A percentile compares a stretch with the other conserved stretches of the same genome.
phyloP scores from a whole-genome alignment of 2,888 invertebrate genomes.

The Julus scandinavius region DNA sequence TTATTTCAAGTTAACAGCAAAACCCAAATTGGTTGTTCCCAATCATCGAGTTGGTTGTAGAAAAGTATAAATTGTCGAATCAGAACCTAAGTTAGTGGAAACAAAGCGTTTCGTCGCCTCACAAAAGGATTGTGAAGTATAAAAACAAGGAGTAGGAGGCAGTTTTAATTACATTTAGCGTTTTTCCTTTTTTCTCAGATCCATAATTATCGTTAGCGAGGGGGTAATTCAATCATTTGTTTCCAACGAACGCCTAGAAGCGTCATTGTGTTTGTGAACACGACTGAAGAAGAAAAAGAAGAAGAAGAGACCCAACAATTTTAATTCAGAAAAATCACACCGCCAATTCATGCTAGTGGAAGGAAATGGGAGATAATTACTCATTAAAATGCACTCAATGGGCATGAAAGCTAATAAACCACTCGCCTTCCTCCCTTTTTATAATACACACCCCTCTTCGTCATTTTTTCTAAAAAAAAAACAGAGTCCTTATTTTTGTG shows the following conservation, averaged over 20 bases:
- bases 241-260: background rate
- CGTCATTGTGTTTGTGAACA: background rate
- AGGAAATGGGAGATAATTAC: constrained; percentile 27
- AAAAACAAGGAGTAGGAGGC: background rate
- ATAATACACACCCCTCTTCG: background rate
- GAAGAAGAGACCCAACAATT: background rate
- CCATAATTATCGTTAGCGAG: background rate
- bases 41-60: background rate
- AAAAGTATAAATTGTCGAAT: no score
- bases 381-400: constrained; percentile 33
- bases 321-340: constrained; percentile 33
- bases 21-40: background rate
- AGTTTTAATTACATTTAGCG: background rate
- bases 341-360: background rate
- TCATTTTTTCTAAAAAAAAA: background rate
- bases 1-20: background rate
- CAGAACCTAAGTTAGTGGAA: background rate
- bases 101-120: background rate
- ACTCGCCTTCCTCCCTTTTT: background rate
- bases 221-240: constrained; percentile 24
- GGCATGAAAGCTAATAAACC: constrained; percentile 21
- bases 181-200: background rate
- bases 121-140: background rate
- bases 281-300: background rate
- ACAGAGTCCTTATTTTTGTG: no score